A percentile compares a stretch with the other conserved stretches of the same genome.
Evolutionary conservation across 64 coral and sea anemone species (phyloP).

Genomic region (Montipora efflorescens): DNA sequence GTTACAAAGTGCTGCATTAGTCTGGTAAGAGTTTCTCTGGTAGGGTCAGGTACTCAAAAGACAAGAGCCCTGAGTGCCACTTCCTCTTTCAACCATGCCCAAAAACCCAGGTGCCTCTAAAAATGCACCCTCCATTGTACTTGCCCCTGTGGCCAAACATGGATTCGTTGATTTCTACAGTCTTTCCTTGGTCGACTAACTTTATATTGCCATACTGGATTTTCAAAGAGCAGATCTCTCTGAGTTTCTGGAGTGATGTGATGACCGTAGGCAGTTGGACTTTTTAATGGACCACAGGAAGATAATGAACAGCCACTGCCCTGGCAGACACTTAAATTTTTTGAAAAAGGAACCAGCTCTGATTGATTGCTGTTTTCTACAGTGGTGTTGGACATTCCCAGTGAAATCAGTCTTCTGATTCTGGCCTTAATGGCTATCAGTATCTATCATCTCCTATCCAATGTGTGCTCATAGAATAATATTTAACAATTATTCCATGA

Average conservation of each 20-base stretch:
- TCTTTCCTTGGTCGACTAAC: conserved; percentile 13
- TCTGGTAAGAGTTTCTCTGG: not conserved
- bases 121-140: not conserved
- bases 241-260: not conserved
- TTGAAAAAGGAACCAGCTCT: not conserved
- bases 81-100: conserved; percentile 20
- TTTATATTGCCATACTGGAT: not conserved
- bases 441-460: too few relatives aligned
- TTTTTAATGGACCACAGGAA: not conserved
- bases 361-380: not conserved
- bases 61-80: not conserved
- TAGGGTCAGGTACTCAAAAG: not conserved
- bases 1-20: not conserved
- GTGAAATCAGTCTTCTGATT: not conserved
- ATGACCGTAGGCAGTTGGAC: not conserved
- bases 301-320: not conserved
- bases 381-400: too few relatives aligned
- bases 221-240: not conserved
- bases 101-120: conserved; percentile 30
- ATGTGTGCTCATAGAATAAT: too few relatives aligned
- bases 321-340: not conserved
- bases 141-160: conserved; percentile 51
- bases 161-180: conserved; percentile 30
- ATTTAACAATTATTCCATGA: too few relatives aligned
- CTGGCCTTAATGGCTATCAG: too few relatives aligned